Conservation (phyloP, 2,888 invertebrate genomes). For the Cataglyphis albicans region DNA sequence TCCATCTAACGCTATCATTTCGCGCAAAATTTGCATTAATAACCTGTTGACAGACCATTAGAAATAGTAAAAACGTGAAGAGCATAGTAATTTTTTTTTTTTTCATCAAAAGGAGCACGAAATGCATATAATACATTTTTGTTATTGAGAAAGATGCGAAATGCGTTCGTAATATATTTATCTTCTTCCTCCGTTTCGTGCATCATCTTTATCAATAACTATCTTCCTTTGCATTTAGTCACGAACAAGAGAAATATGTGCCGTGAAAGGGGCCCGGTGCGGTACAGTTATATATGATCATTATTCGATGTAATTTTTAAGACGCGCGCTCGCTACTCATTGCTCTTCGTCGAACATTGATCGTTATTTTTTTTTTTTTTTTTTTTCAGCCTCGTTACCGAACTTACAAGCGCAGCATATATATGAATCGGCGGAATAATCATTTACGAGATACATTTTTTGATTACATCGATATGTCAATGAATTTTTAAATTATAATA, state of each 20-base stretch:
- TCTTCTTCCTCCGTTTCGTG: slow-evolving; percentile 34
- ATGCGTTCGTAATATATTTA: slow-evolving; percentile 7
- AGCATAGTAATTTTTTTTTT: slow-evolving; percentile 5
- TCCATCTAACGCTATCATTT: background rate
- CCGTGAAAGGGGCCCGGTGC: slow-evolving; percentile 66
- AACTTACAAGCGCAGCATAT: slow-evolving; percentile 50
- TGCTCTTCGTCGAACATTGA: slow-evolving; percentile 52
- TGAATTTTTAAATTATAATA: background rate
- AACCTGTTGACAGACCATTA: background rate
- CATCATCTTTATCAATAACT: slow-evolving; percentile 65
- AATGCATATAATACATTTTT: slow-evolving; percentile 16
- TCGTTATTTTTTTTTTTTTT: slow-evolving; percentile 71
- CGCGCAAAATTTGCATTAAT: background rate
- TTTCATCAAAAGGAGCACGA: background rate
- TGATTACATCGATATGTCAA: slow-evolving; percentile 3
- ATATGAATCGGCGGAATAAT: slow-evolving; percentile 8
- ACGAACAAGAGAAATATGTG: slow-evolving; percentile 55
- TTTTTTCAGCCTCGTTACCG: slow-evolving; percentile 61
- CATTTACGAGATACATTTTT: slow-evolving; percentile 40
- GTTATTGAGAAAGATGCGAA: background rate
- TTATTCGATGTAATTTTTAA: slow-evolving; percentile 69
- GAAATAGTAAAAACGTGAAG: slow-evolving; percentile 7
- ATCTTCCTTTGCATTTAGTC: slow-evolving; percentile 46
- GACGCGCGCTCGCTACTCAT: slow-evolving; percentile 48
- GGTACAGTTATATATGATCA: slow-evolving; percentile 71